A percentile compares a stretch with the other conserved stretches of the same genome.
These are phyloP conservation scores for Rhyacophila evoluta DNA, from an alignment of 2,888 invertebrate genomes.

Conservation along the genomic window DNA sequence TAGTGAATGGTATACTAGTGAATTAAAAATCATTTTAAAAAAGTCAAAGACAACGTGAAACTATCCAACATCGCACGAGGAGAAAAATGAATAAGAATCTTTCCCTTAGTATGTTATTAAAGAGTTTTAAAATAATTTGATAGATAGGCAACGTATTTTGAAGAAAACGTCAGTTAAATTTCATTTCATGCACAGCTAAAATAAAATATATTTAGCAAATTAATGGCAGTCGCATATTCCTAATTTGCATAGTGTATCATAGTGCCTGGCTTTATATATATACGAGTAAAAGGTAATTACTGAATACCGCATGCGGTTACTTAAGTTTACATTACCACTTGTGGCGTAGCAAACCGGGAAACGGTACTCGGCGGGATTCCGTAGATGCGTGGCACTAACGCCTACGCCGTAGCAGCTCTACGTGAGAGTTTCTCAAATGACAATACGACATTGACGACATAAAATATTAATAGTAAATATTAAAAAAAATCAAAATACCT, in stretches of 20 bases:
- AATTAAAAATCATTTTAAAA: too few relatives aligned
- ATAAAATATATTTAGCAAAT: slow-evolving; percentile 2
- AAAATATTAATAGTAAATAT: too few relatives aligned
- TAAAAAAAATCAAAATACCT: too few relatives aligned
- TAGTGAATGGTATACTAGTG: too few relatives aligned
- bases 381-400: slow-evolving; percentile 8
- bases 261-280: not conserved
- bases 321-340: slow-evolving; percentile 24
- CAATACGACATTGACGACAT: too few relatives aligned
- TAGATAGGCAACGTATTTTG: too few relatives aligned
- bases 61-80: too few relatives aligned
- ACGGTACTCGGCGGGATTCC: slow-evolving; percentile 14
- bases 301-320: slow-evolving; percentile 19
- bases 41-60: too few relatives aligned
- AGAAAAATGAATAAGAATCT: too few relatives aligned
- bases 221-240: slow-evolving; percentile 16
- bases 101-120: too few relatives aligned
- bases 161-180: not conserved
- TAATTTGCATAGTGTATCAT: slow-evolving; percentile 22
- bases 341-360: slow-evolving; percentile 24
- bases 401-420: slow-evolving; percentile 1
- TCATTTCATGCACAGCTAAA: not conserved
- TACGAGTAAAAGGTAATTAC: slow-evolving; percentile 17
- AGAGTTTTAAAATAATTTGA: too few relatives aligned
- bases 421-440: too few relatives aligned